Evolutionary conservation across 2,888 invertebrate genomes (phyloP).

Genomic region (Stenolophus ochropezus): DNA sequence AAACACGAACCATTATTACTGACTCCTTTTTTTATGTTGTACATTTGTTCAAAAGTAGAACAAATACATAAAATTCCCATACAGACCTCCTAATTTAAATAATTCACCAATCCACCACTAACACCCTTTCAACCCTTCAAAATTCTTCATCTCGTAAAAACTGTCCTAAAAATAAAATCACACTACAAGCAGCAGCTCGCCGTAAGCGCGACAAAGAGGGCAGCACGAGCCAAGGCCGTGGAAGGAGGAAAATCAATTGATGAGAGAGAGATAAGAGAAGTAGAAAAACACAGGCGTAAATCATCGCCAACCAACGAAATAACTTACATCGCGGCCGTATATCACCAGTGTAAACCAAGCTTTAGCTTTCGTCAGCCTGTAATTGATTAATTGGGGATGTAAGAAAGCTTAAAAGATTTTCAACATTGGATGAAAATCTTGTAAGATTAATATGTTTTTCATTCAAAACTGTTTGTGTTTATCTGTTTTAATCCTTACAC

Average conservation of each 20-base stretch:
- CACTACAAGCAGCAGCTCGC: background rate
- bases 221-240: slow-evolving; percentile 5
- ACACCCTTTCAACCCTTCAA: background rate
- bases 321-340: slow-evolving; percentile 16
- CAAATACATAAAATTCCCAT: background rate
- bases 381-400: background rate
- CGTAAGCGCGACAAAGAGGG: background rate
- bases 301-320: slow-evolving; percentile 38
- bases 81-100: background rate
- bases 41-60: background rate
- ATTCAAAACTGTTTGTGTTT: background rate
- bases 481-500: background rate
- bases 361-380: background rate
- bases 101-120: background rate
- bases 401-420: background rate
- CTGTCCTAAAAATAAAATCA: background rate
- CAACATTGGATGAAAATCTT: background rate
- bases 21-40: background rate
- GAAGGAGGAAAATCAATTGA: slow-evolving; percentile 34
- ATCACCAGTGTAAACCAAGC: slow-evolving; percentile 29
- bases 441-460: background rate
- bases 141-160: background rate
- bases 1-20: no score
- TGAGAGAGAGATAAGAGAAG: slow-evolving; percentile 36
- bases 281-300: slow-evolving; percentile 33